Conservation (phyloP, 2,888 invertebrate species). For the Thyatira batis region DNA sequence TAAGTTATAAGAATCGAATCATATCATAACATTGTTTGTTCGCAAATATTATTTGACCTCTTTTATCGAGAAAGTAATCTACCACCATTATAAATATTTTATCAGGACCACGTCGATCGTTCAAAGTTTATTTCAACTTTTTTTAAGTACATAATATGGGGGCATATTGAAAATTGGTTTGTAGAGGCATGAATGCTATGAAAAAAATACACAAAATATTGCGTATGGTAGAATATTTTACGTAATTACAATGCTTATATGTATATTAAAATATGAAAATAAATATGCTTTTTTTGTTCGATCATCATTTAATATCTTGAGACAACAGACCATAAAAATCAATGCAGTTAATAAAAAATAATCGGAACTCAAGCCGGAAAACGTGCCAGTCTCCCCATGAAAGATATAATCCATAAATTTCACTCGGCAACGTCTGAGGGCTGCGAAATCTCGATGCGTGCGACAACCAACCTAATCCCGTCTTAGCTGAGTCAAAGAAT, state of each 20-base stretch:
- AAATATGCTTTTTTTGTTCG: slow-evolving; percentile 22
- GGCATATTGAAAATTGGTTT: too few species aligned
- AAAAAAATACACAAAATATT: neutral
- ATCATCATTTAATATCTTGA: neutral
- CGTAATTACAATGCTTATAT: too few species aligned
- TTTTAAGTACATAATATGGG: too few species aligned
- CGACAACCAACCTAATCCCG: slow-evolving; percentile 64
- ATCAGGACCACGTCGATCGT: slow-evolving; percentile 38
- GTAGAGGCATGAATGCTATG: too few species aligned
- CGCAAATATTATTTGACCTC: neutral
- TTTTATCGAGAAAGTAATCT: neutral
- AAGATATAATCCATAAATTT: slow-evolving; percentile 32
- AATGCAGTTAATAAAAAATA: slow-evolving; percentile 6
- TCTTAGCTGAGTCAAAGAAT: slow-evolving; percentile 66
- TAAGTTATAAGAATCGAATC: neutral
- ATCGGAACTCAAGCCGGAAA: slow-evolving; percentile 9
- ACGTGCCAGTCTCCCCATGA: slow-evolving; percentile 15
- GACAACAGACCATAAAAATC: neutral
- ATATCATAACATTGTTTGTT: neutral
- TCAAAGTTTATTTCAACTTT: slow-evolving; percentile 42
- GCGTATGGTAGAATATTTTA: too few species aligned
- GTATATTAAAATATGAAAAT: slow-evolving; percentile 14
- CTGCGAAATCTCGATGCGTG: slow-evolving; percentile 57
- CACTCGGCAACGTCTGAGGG: slow-evolving; percentile 33
- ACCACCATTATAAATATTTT: neutral